Conservation (phyloP, 2,888 invertebrate species). For the Crepidodera aurea region DNA sequence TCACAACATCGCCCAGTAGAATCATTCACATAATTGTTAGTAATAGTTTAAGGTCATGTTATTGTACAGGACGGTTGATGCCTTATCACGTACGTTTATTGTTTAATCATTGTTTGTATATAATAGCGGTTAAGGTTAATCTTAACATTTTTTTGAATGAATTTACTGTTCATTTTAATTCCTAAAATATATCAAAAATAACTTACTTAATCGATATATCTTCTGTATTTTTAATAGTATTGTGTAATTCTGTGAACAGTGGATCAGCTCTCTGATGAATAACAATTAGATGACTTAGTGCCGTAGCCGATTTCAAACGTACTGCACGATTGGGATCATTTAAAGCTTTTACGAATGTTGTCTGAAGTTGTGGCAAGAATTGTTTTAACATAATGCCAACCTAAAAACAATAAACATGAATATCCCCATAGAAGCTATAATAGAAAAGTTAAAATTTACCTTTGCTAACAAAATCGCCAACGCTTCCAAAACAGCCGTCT, state of each 20-base stretch:
- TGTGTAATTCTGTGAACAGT: constrained; percentile 91
- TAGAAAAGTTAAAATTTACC: constrained; percentile 61
- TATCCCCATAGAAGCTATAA: constrained; percentile 10
- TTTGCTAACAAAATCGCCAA: constrained; percentile 90
- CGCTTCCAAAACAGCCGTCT: constrained; percentile 95
- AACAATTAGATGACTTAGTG: constrained; percentile 85
- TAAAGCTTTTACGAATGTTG: constrained; percentile 95
- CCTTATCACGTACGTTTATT: no score
- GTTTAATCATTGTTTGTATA: no score
- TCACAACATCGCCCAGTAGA: no score
- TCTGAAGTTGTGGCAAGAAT: constrained; percentile 97
- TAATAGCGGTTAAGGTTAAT: no score
- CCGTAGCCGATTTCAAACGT: constrained; percentile 87
- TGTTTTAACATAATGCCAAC: constrained; percentile 95
- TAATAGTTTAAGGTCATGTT: no score
- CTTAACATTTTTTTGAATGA: no score
- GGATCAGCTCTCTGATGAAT: constrained; percentile 96
- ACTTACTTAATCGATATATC: constrained; percentile 74
- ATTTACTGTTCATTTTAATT: no score
- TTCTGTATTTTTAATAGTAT: constrained; percentile 82
- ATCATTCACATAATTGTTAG: no score
- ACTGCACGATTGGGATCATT: constrained; percentile 89
- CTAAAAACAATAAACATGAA: constrained; percentile 60
- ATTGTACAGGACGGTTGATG: no score
- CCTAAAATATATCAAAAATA: no score